phyloP scores from a whole-genome alignment of 30 jellyfish, hydroid and myxozoan genomes.

The Turritopsis rubra region DNA sequence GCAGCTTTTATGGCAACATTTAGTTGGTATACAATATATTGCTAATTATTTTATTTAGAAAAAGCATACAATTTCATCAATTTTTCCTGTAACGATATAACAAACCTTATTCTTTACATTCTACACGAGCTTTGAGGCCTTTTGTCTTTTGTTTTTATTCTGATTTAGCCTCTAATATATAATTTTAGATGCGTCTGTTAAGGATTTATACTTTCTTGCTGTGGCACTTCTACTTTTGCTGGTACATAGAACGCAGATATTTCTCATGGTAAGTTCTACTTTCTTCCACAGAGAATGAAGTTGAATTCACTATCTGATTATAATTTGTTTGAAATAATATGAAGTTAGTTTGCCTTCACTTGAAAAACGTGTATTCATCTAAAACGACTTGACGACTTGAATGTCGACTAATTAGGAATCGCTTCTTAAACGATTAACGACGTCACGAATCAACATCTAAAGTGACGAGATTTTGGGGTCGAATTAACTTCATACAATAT shows the following conservation, averaged over 20 bases:
- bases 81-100: neutral
- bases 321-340: too few relatives aligned
- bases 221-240: constrained; percentile 87
- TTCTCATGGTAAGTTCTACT: constrained; percentile 64
- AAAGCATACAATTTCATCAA: too few relatives aligned
- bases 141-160: neutral
- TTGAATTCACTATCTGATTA: too few relatives aligned
- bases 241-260: constrained; percentile 91
- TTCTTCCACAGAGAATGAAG: neutral
- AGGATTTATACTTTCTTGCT: constrained; percentile 89
- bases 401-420: too few relatives aligned
- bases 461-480: too few relatives aligned
- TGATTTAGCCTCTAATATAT: neutral
- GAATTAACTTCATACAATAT: too few relatives aligned
- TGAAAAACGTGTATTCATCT: too few relatives aligned
- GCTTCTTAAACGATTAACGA: too few relatives aligned
- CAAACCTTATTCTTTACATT: neutral
- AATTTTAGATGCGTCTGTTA: constrained; percentile 81
- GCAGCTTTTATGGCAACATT: constrained; percentile 83
- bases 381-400: too few relatives aligned
- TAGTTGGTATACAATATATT: constrained; percentile 62
- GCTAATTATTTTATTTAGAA: too few relatives aligned
- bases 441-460: too few relatives aligned
- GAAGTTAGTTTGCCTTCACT: too few relatives aligned
- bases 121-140: neutral